A percentile compares a stretch with the other conserved stretches of the same genome.
phyloP scores from a whole-genome alignment of 2,888 invertebrate species.

The Oegoconia quadripuncta region DNA sequence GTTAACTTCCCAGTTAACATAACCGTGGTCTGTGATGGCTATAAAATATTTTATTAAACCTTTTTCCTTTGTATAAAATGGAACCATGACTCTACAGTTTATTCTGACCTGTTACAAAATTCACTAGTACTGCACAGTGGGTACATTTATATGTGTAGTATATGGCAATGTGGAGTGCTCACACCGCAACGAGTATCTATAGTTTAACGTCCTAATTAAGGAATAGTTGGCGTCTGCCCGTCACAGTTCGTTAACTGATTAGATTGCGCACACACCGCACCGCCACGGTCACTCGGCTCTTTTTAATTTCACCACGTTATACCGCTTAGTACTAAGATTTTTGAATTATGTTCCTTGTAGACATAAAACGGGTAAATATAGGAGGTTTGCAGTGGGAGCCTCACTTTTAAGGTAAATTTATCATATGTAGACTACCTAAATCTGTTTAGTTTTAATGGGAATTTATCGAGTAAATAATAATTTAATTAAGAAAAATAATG shows the following conservation, averaged over 20 bases:
- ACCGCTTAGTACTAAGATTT: conserved; percentile 7
- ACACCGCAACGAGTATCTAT: conserved; percentile 1
- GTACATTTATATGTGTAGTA: not conserved
- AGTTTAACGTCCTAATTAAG: conserved; percentile 36
- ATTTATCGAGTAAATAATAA: too few relatives aligned
- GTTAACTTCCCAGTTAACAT: too few relatives aligned
- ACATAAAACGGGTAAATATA: not conserved
- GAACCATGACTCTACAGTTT: too few relatives aligned
- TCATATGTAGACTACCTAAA: not conserved
- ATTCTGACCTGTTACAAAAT: too few relatives aligned
- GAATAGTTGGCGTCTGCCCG: conserved; percentile 40
- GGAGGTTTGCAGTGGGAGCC: not conserved
- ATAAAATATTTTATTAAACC: too few relatives aligned
- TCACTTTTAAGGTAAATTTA: not conserved
- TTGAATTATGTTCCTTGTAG: not conserved
- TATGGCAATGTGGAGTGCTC: conserved; percentile 1
- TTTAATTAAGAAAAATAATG: too few relatives aligned
- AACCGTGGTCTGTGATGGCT: too few relatives aligned
- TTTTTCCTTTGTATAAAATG: too few relatives aligned
- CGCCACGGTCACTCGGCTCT: conserved; percentile 1
- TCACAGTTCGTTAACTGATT: conserved; percentile 42
- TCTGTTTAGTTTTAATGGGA: not conserved
- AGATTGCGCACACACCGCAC: conserved; percentile 28
- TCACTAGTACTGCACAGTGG: not conserved
- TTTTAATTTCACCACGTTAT: conserved; percentile 17